Evolutionary conservation across 2,113 vertebrate genomes (phyloP).

Genomic region (Theristicus caerulescens): DNA sequence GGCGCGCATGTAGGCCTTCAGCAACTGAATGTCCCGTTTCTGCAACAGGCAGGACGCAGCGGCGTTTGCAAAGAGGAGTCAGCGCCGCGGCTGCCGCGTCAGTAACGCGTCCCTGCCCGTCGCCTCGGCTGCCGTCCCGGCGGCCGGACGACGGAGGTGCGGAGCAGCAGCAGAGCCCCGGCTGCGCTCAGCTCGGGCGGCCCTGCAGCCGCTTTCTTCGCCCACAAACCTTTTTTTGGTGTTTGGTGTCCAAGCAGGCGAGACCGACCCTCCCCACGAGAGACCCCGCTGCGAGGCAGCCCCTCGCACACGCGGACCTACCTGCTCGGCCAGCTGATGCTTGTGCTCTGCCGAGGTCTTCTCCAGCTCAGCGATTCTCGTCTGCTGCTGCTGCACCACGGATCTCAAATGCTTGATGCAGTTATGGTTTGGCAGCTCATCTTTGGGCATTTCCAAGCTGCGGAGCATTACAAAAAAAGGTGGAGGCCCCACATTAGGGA

Average conservation of each 20-base stretch:
- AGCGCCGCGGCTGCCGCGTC: accelerated
- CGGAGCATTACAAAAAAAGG: accelerated
- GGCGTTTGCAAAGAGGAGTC: background rate
- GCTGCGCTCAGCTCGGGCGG: accelerated
- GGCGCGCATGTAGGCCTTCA: slow-evolving; percentile 97
- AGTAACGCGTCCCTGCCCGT: accelerated
- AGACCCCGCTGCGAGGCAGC: background rate
- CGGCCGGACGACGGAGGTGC: background rate
- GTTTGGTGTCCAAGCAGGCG: background rate
- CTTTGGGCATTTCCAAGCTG: slow-evolving; percentile 98
- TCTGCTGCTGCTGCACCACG: slow-evolving; percentile 93
- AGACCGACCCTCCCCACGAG: accelerated
- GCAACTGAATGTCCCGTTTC: slow-evolving; percentile 97
- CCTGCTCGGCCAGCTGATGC: slow-evolving; percentile 95
- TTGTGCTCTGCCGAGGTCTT: slow-evolving; percentile 92
- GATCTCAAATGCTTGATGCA: slow-evolving; percentile 93
- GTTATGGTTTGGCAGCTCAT: slow-evolving; percentile 93
- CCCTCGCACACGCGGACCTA: background rate
- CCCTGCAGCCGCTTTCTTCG: background rate
- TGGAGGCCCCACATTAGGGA: background rate
- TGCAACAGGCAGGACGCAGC: slow-evolving; percentile 23
- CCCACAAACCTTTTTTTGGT: background rate
- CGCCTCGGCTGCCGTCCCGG: background rate
- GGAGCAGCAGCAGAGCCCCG: background rate
- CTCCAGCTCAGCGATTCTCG: slow-evolving; percentile 92